Percentiles rank a stretch among this genome's conserved stretches.
Conservation (phyloP, 2,888 invertebrate species). For the Apodemia zela region DNA sequence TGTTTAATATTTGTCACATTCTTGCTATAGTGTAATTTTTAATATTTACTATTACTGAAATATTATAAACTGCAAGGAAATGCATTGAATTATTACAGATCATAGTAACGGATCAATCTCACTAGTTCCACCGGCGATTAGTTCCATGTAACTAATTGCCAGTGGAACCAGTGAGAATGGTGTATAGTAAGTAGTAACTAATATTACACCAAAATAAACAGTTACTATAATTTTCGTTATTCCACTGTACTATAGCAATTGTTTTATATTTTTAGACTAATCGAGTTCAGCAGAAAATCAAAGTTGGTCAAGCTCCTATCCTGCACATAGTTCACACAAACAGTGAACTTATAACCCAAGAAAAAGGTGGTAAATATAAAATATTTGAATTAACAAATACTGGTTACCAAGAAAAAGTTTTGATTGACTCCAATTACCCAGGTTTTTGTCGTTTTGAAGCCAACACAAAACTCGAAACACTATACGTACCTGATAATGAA, state of each 20-base stretch:
- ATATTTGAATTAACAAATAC: conserved; percentile 82
- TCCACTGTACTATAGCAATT: conserved; percentile 16
- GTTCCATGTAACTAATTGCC: too few species aligned
- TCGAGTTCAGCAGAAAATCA: conserved; percentile 83
- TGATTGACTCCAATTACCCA: conserved; percentile 81
- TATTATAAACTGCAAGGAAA: too few species aligned
- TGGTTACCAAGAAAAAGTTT: conserved; percentile 80
- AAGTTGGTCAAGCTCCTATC: conserved; percentile 83
- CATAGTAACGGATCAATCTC: too few species aligned
- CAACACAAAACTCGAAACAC: conserved; percentile 80
- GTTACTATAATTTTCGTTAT: conserved; percentile 10
- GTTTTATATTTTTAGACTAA: conserved; percentile 81
- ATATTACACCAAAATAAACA: too few species aligned
- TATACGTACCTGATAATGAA: conserved; percentile 84
- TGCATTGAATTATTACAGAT: too few species aligned
- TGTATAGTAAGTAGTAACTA: too few species aligned
- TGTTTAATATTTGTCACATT: too few species aligned
- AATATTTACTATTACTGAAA: too few species aligned
- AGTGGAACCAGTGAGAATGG: too few species aligned
- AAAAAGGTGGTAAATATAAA: conserved; percentile 86
- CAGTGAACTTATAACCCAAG: conserved; percentile 85
- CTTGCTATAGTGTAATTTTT: too few species aligned
- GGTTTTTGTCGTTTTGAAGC: conserved; percentile 86
- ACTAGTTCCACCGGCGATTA: too few species aligned
- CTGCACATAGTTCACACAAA: conserved; percentile 82